These are phyloP conservation scores for Corydoras maculifer DNA, from an alignment of 2,113 vertebrate species.

Conservation along the genomic window DNA sequence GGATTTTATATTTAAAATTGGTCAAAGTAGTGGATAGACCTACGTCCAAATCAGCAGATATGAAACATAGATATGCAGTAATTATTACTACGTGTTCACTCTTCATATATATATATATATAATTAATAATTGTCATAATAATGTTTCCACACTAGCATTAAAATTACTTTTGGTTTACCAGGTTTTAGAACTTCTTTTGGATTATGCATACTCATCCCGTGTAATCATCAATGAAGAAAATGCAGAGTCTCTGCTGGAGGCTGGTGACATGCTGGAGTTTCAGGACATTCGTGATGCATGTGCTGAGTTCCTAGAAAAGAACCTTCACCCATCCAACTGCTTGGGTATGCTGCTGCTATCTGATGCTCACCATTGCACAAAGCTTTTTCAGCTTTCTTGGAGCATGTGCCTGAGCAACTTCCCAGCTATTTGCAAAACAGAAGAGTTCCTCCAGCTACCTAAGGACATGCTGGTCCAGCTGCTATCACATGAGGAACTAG, in stretches of 20 bases:
- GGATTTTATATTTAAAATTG: too few relatives aligned
- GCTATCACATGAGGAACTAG: constrained; percentile 73
- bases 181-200: constrained; percentile 74
- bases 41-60: too few relatives aligned
- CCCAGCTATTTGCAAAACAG: constrained; percentile 71
- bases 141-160: too few relatives aligned
- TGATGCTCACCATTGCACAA: constrained; percentile 73
- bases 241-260: constrained; percentile 74
- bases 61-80: too few relatives aligned
- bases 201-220: constrained; percentile 75
- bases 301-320: constrained; percentile 74
- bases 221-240: constrained; percentile 79
- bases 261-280: constrained; percentile 80
- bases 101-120: too few relatives aligned
- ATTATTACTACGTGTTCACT: too few relatives aligned
- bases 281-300: constrained; percentile 79
- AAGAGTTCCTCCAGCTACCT: constrained; percentile 75
- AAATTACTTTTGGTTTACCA: background rate
- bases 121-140: too few relatives aligned
- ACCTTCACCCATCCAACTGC: constrained; percentile 75
- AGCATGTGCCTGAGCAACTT: constrained; percentile 77
- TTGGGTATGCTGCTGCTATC: constrained; percentile 75
- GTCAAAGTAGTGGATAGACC: too few relatives aligned
- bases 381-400: constrained; percentile 76
- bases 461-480: constrained; percentile 75